Conservation (phyloP, 2,113 vertebrate species). For the Corythoichthys haematopterus region DNA sequence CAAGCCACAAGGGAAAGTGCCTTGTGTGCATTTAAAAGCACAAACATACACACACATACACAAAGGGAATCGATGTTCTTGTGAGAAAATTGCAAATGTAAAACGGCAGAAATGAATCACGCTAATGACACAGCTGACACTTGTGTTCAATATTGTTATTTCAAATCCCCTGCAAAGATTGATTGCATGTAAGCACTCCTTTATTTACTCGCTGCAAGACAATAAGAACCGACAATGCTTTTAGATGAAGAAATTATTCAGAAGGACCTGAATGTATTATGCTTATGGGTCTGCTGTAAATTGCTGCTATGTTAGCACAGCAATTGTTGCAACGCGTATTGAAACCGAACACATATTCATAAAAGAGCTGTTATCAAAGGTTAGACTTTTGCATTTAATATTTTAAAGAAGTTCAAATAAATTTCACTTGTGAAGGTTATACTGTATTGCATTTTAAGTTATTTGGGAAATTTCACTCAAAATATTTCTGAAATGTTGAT, state of each 20-base stretch:
- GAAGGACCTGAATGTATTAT: neutral
- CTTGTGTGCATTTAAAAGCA: conserved; percentile 29
- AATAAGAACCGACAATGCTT: conserved; percentile 56
- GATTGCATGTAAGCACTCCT: conserved; percentile 73
- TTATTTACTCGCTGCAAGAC: conserved; percentile 71
- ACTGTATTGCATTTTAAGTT: no score
- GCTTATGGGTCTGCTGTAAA: neutral
- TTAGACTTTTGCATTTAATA: no score
- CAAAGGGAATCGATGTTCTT: conserved; percentile 71
- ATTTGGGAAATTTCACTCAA: no score
- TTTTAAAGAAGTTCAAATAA: no score
- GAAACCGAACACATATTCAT: no score
- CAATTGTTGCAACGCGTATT: no score
- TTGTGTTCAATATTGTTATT: conserved; percentile 78
- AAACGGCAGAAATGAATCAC: conserved; percentile 78
- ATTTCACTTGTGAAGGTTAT: no score
- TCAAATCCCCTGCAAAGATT: conserved; percentile 73
- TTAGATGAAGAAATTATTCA: conserved; percentile 41
- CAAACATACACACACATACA: conserved; percentile 29
- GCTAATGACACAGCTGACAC: conserved; percentile 77
- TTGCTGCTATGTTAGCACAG: no score
- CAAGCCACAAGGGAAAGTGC: conserved; percentile 50
- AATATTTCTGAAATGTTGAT: no score
- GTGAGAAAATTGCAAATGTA: conserved; percentile 76
- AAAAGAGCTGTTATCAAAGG: no score